Evolutionary conservation across 2,888 invertebrate species (phyloP), one percentile per base, ranked within the genome.

Genomic region (Encarsia formosa): DNA sequence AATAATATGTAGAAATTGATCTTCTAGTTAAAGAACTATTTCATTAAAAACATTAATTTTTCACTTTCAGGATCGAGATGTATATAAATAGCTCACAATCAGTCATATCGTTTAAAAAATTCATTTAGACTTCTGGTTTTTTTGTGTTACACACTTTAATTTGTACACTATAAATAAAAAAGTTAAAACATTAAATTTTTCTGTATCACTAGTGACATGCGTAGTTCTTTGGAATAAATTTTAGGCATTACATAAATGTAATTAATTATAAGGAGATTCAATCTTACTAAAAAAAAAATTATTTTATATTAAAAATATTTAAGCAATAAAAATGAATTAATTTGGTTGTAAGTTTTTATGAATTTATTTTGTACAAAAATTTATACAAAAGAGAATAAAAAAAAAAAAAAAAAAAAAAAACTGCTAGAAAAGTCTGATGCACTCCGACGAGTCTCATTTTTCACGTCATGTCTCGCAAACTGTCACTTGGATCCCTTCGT

Each of bases 401-500:
- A 37, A 19, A 11, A 37, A 18, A 29, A 39, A 8, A 19, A 15
- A 49, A 32, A 43, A 11, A 5, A 20, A 24, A 23, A 15, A 4
- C 22, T 19, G n/a, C 20, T 41, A 37, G 20, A 24, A 42, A 48
- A 49, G 46, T 44, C 49, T 50, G 20, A 45, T 53, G 56, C 50
- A 53, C 41, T 48, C 34, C 18, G 48, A 48, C 49, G 41, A 23
- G 37, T 9, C 51, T 53, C 53, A 59, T 57, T 59, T 59, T 57
- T 56, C 57, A 59, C 44, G 47, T 52, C 49, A 42, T 18, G 37
- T 22, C 35, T 52, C 38, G 52, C 40, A 24, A 47, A 54, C 50
- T 56, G 59, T 57, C 57, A 50, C 56, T 57, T 41, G 54, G 54
- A 56, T 57, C 57, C 46, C 52, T 57, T 51, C 49, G 51, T 49